Base-by-base conservation (phyloP, 2,113 vertebrate genomes). In the Myocastor coypus region DNA sequence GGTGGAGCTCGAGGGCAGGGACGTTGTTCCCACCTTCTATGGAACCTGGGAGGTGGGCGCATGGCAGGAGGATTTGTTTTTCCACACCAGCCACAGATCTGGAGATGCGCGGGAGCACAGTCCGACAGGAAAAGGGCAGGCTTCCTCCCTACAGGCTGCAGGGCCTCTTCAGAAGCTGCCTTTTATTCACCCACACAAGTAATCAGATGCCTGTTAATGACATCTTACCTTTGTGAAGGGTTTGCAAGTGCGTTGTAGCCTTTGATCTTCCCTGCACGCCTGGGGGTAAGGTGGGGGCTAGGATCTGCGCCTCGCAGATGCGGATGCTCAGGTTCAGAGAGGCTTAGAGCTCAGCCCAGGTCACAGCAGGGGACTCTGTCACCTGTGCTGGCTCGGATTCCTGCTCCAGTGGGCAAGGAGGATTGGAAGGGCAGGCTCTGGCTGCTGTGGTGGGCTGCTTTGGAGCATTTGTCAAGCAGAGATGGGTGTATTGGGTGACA, bases 11-110 rank as follows among this genome's bases (percentile, higher is more conserved):
- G 64, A 11, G 83, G 83, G 42, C 69, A 24, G 0, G 1, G 78
- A 12, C 0, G 5, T 1, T 46, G 40, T 19, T 1, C 5, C 32
- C 40, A 17, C 34, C 28, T 73, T 30, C 83, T 30, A 0, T 0
- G 3, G 64, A 24, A 19, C 22, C n/a, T 37, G 37, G 75, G 37
- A 64, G 46, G 83, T 34, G 37, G 85, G 8, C 52, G 5, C 83
- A 61, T 17, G 1, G 71, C 40, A 50, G 84, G 81, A 30, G 32
- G 20, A 12, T 16, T 86, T 42, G n/a, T 1, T 37, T 30, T 77
- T 28, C 4, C 22, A 40, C 16, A 3, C 59, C 17, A 30, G 28
- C 32, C 2, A 1, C 0, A 8, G 83, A 57, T 26, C 71, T 63
- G 55, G 66, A 61, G 83, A 42, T 28, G 81, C 52, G 55, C 55